Conservation (phyloP, 2,797 vertebrate genomes). For the Parambassis ranga region DNA sequence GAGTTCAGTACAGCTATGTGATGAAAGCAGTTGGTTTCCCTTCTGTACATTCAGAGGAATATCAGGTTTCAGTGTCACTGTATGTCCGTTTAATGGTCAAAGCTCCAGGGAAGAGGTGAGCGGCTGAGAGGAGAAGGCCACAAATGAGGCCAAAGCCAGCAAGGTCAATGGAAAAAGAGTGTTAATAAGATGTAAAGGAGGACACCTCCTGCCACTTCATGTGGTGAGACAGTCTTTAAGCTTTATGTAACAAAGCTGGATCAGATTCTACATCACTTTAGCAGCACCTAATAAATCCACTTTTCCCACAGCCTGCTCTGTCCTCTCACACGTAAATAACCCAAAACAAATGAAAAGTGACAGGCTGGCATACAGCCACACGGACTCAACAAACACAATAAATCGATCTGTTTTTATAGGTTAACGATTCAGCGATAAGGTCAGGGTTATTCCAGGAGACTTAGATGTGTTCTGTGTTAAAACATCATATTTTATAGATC, state of each 20-base stretch:
- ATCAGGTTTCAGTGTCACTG: background rate
- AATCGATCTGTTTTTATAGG: slow-evolving; percentile 14
- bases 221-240: background rate
- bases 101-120: background rate
- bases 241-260: background rate
- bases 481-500: slow-evolving; percentile 9
- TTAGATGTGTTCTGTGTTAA: background rate
- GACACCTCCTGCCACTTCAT: background rate
- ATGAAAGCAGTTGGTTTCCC: slow-evolving; percentile 15
- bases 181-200: background rate
- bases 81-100: background rate
- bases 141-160: background rate
- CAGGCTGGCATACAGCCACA: background rate
- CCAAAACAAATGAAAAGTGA: background rate
- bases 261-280: background rate
- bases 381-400: slow-evolving; percentile 4
- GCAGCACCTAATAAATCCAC: background rate
- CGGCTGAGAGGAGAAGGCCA: too few relatives aligned
- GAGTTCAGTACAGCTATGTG: slow-evolving; percentile 7
- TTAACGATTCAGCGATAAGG: background rate
- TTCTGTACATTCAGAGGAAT: slow-evolving; percentile 49
- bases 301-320: background rate
- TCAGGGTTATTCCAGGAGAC: background rate
- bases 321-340: background rate
- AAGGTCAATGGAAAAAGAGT: background rate